A percentile compares a stretch with the other conserved stretches of the same genome.
These are phyloP conservation scores for Drosophila pectinifera DNA, from an alignment of 1,140 invertebrate genomes.

Conservation along the genomic window DNA sequence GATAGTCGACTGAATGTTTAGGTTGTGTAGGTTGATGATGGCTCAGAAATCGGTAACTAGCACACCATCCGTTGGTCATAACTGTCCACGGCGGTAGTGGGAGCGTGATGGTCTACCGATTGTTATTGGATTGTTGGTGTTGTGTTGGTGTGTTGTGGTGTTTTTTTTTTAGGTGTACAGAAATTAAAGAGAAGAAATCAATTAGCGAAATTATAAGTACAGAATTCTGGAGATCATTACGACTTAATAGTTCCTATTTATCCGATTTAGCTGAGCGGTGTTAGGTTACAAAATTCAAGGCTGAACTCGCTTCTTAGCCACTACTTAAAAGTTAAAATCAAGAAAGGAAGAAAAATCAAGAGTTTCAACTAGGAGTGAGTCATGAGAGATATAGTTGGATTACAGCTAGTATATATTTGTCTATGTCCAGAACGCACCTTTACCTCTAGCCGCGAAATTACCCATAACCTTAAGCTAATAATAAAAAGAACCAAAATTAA, in stretches of 20 bases:
- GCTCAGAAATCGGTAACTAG: slow-evolving; percentile 82
- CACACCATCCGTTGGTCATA: slow-evolving; percentile 81
- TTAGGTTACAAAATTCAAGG: slow-evolving; percentile 26
- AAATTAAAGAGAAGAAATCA: slow-evolving; percentile 82
- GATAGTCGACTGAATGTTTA: slow-evolving; percentile 63
- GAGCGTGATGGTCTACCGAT: slow-evolving; percentile 82
- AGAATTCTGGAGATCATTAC: slow-evolving; percentile 43
- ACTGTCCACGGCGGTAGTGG: slow-evolving; percentile 82
- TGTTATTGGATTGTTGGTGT: slow-evolving; percentile 33
- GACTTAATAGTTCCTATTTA: slow-evolving; percentile 48
- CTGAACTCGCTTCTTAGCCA: slow-evolving; percentile 29
- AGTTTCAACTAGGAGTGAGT: slow-evolving; percentile 40
- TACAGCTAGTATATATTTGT: slow-evolving; percentile 21
- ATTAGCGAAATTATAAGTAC: slow-evolving; percentile 79
- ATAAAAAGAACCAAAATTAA: slow-evolving; percentile 57
- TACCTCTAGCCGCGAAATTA: slow-evolving; percentile 79
- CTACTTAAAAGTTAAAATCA: slow-evolving; percentile 33
- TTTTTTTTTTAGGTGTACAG: slow-evolving; percentile 59
- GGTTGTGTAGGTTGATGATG: slow-evolving; percentile 25
- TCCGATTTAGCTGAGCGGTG: slow-evolving; percentile 39
- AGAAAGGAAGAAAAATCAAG: slow-evolving; percentile 4
- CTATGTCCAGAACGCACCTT: slow-evolving; percentile 73
- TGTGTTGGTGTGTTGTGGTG: slow-evolving; percentile 30
- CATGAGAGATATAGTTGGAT: slow-evolving; percentile 42
- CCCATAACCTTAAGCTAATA: slow-evolving; percentile 82